phyloP scores from a whole-genome alignment of 2,113 vertebrate species.

The Siniperca knerii region DNA sequence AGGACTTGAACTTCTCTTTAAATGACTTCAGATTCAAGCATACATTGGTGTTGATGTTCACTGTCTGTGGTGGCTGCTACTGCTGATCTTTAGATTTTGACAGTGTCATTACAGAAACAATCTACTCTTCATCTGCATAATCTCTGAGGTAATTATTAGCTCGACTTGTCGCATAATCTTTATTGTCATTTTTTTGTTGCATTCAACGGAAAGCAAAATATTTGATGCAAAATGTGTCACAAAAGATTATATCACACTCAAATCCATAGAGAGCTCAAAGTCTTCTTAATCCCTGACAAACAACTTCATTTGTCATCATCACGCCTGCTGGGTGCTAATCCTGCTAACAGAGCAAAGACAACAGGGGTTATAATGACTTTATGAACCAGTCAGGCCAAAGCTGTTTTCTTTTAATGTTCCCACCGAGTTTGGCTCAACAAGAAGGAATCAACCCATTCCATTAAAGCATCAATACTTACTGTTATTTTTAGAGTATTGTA shows the following conservation, averaged over 20 bases:
- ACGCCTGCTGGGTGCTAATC: conserved; percentile 64
- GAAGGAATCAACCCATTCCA: background rate
- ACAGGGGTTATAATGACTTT: conserved; percentile 30
- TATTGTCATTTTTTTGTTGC: conserved; percentile 58
- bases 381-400: conserved; percentile 4
- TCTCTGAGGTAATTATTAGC: conserved; percentile 84
- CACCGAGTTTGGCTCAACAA: background rate
- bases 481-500: no score
- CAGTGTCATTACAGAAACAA: conserved; percentile 81
- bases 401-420: background rate
- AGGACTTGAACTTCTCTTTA: conserved; percentile 9
- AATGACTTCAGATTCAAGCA: conserved; percentile 1
- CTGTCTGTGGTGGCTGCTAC: conserved; percentile 12
- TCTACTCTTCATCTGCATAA: conserved; percentile 82
- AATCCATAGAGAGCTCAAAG: conserved; percentile 82
- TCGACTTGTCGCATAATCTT: conserved; percentile 83
- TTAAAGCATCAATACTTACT: background rate
- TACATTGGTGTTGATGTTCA: background rate
- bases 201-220: conserved; percentile 65
- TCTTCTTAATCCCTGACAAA: conserved; percentile 82
- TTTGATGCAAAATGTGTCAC: conserved; percentile 71
- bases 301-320: conserved; percentile 82
- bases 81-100: conserved; percentile 75
- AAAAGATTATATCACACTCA: conserved; percentile 82
- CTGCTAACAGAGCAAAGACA: conserved; percentile 34